Evolutionary conservation across 2,797 vertebrate genomes (phyloP).

Genomic region (Brachyrhaphis roseni): DNA sequence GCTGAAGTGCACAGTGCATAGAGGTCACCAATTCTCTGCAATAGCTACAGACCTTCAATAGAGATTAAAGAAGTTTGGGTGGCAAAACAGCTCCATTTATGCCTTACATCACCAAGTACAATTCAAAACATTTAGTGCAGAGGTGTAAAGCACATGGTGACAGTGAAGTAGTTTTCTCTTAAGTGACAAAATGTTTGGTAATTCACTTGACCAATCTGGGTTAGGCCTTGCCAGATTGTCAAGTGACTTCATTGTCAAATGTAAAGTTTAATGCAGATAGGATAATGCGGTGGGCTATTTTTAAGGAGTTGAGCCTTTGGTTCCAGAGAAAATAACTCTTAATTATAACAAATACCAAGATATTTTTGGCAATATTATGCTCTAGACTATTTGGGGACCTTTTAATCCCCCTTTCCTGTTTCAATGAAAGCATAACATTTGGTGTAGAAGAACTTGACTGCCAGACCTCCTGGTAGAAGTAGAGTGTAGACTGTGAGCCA

Average conservation of each 20-base stretch:
- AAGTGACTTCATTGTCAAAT: background rate
- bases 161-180: background rate
- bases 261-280: background rate
- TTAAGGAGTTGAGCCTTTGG: background rate
- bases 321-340: background rate
- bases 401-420: background rate
- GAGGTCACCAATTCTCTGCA: background rate
- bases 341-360: background rate
- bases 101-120: background rate
- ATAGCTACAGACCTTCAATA: background rate
- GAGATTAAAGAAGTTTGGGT: background rate
- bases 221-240: background rate
- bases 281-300: background rate
- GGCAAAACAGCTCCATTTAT: background rate
- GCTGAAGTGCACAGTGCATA: too few relatives aligned
- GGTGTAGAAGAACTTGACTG: background rate
- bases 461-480: background rate
- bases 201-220: background rate
- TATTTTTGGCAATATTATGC: background rate
- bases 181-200: background rate
- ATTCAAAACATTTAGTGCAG: background rate
- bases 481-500: constrained; percentile 3
- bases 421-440: background rate
- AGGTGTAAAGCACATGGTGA: background rate
- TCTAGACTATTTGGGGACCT: background rate